Base-by-base conservation (phyloP, 2,797 vertebrate species). In the Liparis tanakae region DNA sequence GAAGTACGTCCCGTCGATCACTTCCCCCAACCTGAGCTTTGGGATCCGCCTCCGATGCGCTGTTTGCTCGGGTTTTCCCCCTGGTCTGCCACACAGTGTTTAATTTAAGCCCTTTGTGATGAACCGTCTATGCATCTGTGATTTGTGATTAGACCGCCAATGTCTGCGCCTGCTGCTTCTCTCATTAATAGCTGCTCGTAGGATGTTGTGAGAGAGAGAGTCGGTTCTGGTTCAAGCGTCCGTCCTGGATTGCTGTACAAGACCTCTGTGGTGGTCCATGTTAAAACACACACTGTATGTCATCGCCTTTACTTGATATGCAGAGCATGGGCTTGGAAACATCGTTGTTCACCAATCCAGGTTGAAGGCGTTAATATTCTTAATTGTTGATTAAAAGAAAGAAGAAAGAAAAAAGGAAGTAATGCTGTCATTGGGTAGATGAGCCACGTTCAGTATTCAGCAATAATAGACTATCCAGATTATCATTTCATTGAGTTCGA, bases 81-180 rank as follows among this genome's bases (percentile, higher is more conserved):
- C n/a, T n/a, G n/a, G n/a, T n/a, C n/a, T n/a, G n/a, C n/a, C n/a
- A n/a, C n/a, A n/a, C n/a, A n/a, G 25, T 30, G 25, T 30, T 30
- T 30, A 30, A 30, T 59, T 51, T 62, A 64, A 85, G 62, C 76
- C 67, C 78, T 75, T 41, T 74, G 84, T 83, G 78, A 73, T 41
- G 67, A 85, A 54, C 4, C 37, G 62, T 55, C 83, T 74, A 12
- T 22, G 76, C 78, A 75, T 84, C 75, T 84, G 80, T 73, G 74
- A 88, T 84, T 83, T 84, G 81, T 72, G 70, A 85, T 88, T 74
- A 80, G 61, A 53, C 36, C 2, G 18, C 66, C 71, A 48, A 17
- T 57, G 79, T 58, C 61, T 67, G 20, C 61, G 76, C 70, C 67
- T 22, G 34, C 80, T 74, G 78, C 61, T 67, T 67, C 51, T 36